A percentile compares a stretch with the other conserved stretches of the same genome.
Conservation (phyloP, 1,140 invertebrate species). For the Zaprionus ornatus region DNA sequence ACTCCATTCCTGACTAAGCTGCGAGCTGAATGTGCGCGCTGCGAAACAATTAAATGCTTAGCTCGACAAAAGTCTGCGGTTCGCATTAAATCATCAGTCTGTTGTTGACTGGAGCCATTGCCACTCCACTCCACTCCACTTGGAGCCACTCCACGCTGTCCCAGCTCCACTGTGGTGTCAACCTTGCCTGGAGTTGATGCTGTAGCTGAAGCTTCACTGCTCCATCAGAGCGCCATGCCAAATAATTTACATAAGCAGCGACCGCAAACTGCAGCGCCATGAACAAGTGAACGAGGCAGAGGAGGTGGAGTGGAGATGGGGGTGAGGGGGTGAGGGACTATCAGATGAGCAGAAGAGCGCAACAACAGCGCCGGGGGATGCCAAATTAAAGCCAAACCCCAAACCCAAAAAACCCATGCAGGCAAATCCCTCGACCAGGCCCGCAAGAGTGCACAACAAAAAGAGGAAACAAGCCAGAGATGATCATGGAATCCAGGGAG, state of each 20-base stretch:
- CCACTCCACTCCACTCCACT: constrained; percentile 3
- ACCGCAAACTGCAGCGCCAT: constrained; percentile 64
- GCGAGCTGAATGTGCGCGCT: constrained; percentile 46
- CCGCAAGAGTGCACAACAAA: constrained; percentile 61
- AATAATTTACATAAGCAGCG: constrained; percentile 82
- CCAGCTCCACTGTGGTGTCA: constrained; percentile 8
- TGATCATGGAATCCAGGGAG: neutral
- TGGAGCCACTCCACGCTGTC: neutral
- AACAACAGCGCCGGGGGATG: constrained; percentile 55
- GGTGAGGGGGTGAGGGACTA: constrained; percentile 24
- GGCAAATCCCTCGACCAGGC: constrained; percentile 72
- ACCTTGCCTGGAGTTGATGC: constrained; percentile 17
- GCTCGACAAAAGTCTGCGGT: constrained; percentile 79
- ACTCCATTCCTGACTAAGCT: constrained; percentile 6
- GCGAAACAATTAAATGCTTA: constrained; percentile 81
- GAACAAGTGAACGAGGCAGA: neutral
- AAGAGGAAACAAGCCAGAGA: constrained; percentile 52
- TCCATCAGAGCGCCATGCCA: constrained; percentile 55
- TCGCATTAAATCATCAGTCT: constrained; percentile 82
- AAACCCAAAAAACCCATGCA: constrained; percentile 69
- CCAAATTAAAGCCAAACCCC: constrained; percentile 68
- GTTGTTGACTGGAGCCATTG: constrained; percentile 48
- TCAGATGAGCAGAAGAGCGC: neutral
- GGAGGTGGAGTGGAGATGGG: neutral
- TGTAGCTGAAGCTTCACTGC: constrained; percentile 25